These are phyloP conservation scores for Phania funesta DNA, from an alignment of 2,888 invertebrate genomes.

Conservation along the genomic window DNA sequence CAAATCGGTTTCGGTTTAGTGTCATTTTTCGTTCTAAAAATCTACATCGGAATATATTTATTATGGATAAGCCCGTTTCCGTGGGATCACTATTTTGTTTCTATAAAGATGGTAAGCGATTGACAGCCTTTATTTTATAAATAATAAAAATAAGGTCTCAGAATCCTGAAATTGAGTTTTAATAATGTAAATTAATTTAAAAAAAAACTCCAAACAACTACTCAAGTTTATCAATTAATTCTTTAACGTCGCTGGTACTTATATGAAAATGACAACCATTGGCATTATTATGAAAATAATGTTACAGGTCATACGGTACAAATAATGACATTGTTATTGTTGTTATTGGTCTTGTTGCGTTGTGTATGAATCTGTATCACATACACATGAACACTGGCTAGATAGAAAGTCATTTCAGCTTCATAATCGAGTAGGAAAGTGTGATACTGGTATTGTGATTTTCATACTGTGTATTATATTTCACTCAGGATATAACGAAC, in stretches of 20 bases:
- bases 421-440: neutral
- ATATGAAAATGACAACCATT: constrained; percentile 53
- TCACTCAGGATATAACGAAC: constrained; percentile 33
- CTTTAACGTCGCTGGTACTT: neutral
- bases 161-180: no score
- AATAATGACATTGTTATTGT: constrained; percentile 64
- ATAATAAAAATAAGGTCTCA: no score
- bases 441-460: constrained; percentile 57
- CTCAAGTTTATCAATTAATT: neutral
- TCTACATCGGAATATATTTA: no score
- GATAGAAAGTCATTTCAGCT: neutral
- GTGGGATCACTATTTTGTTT: no score
- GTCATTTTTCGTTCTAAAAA: no score
- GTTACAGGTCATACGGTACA: constrained; percentile 63
- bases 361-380: neutral
- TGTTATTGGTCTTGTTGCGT: constrained; percentile 31
- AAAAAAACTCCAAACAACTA: no score
- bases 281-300: constrained; percentile 65
- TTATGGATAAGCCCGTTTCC: no score
- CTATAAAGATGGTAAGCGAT: no score
- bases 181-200: neutral
- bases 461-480: constrained; percentile 48
- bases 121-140: no score
- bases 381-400: no score
- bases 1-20: no score